phyloP scores from a whole-genome alignment of 2,113 vertebrate genomes.

The Mirza zaza region DNA sequence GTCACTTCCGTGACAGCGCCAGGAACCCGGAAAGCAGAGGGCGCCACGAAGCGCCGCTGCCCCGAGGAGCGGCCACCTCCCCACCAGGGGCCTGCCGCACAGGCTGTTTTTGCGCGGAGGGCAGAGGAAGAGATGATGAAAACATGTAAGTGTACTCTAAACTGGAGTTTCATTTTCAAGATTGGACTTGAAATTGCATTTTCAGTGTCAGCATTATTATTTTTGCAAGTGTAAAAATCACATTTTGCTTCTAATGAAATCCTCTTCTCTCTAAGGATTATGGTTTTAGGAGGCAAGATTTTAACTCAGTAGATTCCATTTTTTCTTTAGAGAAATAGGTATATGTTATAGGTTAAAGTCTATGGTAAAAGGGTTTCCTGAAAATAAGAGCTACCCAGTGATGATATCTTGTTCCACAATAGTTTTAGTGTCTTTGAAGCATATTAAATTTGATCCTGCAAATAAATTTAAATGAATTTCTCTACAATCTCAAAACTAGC shows the following conservation, averaged over 20 bases:
- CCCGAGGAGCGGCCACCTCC: not conserved
- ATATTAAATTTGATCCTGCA: not conserved
- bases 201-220: not conserved
- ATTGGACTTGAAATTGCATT: slow-evolving; percentile 20
- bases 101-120: not conserved
- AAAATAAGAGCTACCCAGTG: slow-evolving; percentile 23
- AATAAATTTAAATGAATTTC: slow-evolving; percentile 32
- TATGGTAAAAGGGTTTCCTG: slow-evolving; percentile 12
- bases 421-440: not conserved
- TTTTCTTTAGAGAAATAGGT: slow-evolving; percentile 23
- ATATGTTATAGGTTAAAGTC: not conserved
- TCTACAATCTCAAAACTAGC: not conserved
- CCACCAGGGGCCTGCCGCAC: not conserved
- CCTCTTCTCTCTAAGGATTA: not conserved
- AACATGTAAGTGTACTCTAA: not conserved
- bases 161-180: slow-evolving; percentile 6
- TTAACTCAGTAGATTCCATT: not conserved
- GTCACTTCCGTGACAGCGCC: not conserved
- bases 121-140: not conserved
- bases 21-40: not conserved
- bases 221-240: slow-evolving; percentile 29
- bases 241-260: slow-evolving; percentile 40
- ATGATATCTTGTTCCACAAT: not conserved
- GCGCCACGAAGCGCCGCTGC: not conserved
- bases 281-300: not conserved